Percentiles rank a stretch among this genome's conserved stretches.
Evolutionary conservation across 1,140 invertebrate genomes (phyloP).

Genomic region (Penaeus chinensis): DNA sequence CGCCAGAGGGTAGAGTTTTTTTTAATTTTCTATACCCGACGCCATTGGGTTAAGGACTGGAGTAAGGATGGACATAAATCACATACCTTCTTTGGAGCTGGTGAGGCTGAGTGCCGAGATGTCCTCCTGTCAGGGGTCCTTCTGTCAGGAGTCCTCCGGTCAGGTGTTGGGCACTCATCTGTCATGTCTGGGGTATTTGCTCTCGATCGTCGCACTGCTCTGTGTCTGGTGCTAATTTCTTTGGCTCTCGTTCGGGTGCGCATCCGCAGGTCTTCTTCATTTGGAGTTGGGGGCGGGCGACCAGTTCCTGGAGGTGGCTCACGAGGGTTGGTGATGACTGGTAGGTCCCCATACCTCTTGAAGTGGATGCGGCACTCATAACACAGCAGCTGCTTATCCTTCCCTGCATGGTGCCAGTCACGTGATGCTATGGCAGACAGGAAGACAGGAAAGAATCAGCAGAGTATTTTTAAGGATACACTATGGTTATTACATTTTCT

Average conservation of each 20-base stretch:
- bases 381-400: constrained; percentile 82
- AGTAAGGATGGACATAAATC: not conserved
- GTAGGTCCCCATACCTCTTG: constrained; percentile 86
- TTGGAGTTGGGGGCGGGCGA: constrained; percentile 52
- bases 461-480: not conserved
- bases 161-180: constrained; percentile 53
- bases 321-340: constrained; percentile 70
- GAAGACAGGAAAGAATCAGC: too few relatives aligned
- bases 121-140: constrained; percentile 56
- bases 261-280: constrained; percentile 82
- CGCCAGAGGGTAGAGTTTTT: too few relatives aligned
- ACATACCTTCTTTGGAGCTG: constrained; percentile 51
- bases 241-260: constrained; percentile 87
- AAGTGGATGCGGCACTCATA: constrained; percentile 84
- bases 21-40: too few relatives aligned
- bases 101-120: constrained; percentile 42
- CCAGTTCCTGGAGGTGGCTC: constrained; percentile 60
- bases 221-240: constrained; percentile 68
- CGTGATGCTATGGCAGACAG: constrained; percentile 72
- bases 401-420: constrained; percentile 83
- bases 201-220: constrained; percentile 48
- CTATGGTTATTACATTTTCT: too few relatives aligned
- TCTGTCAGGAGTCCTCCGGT: constrained; percentile 57
- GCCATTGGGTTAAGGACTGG: too few relatives aligned
- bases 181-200: constrained; percentile 62